Evolutionary conservation across 2,113 vertebrate genomes (phyloP).

Genomic region (Xiphophorus hellerii): DNA sequence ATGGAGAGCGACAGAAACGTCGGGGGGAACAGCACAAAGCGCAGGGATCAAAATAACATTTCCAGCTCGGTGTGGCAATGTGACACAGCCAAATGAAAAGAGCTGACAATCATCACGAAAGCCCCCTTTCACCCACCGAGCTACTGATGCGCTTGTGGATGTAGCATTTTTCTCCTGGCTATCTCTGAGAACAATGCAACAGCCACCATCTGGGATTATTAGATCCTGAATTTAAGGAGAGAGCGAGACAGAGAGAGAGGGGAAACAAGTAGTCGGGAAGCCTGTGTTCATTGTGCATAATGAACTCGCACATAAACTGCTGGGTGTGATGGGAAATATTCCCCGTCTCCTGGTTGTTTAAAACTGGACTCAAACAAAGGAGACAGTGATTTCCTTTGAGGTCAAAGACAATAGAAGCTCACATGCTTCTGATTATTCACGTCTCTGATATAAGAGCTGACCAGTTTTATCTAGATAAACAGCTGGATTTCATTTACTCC

Average conservation of each 20-base stretch:
- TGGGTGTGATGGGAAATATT: neutral
- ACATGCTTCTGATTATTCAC: conserved; percentile 61
- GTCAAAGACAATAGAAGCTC: conserved; percentile 50
- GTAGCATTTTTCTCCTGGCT: conserved; percentile 16
- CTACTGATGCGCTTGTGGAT: conserved; percentile 38
- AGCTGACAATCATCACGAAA: conserved; percentile 36
- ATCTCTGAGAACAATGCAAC: conserved; percentile 40
- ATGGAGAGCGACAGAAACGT: conserved; percentile 21
- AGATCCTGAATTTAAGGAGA: conserved; percentile 32
- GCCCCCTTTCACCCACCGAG: conserved; percentile 17
- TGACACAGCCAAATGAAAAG: conserved; percentile 21
- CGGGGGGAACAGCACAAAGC: conserved; percentile 16
- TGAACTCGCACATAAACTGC: neutral
- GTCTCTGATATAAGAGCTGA: conserved; percentile 62
- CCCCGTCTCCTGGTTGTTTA: conserved; percentile 22
- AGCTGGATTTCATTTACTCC: conserved; percentile 46
- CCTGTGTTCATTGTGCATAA: conserved; percentile 13
- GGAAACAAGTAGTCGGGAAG: neutral
- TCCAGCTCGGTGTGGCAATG: neutral
- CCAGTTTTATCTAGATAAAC: conserved; percentile 43
- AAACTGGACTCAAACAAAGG: conserved; percentile 35
- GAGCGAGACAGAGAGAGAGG: neutral
- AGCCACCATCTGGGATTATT: conserved; percentile 18
- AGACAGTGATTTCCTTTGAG: conserved; percentile 42
- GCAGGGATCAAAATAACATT: conserved; percentile 46